Evolutionary conservation across 2,113 vertebrate species (phyloP), one percentile per base, ranked within the genome.

Genomic region (Nymphicus hollandicus): DNA sequence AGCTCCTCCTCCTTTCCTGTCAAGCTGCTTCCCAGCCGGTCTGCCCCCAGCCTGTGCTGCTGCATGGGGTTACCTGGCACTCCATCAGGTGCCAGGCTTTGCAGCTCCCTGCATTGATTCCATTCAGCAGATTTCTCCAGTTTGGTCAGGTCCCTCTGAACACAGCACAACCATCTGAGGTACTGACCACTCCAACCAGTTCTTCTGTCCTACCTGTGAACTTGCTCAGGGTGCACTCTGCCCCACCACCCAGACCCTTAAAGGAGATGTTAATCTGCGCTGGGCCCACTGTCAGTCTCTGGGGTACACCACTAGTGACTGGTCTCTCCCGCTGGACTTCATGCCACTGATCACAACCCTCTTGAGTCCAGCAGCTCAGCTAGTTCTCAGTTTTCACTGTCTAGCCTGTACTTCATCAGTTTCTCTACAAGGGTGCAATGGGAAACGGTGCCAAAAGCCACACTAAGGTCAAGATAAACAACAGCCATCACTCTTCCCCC

Each of bases 11-110:
- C n/a, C 46, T 78, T 27, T 69, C 52, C 58, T 4, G 55, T 37
- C 10, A 3, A 74, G 0, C 49, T 18, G 5, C 77, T 50, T 86
- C 13, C 70, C 74, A 19, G 3, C 35, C 0, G 0, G 2, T 1
- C 3, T 5, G 44, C 19, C 25, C 47, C 7, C 28, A 15, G 4
- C 0, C 43, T 13, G 28, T 10, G 3, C 55, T 14, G 39, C 8
- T 7, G 27, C n/a, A 0, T 8, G 17, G 66, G n/a, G 3, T 24
- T 86, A 17, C 70, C 56, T 58, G n/a, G 56, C 33, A 35, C 56
- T 33, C 28, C 71, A 9, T 17, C 58, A 10, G 37, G 6, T 9
- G 16, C 27, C 6, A 0, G 37, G 6, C 53, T 5, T 72, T 7
- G 28, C 28, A 17, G 19, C 1, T 84, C 43, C 50, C 61, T 13